Base-by-base conservation (phyloP, 2,113 vertebrate genomes). In the Propithecus coquereli region DNA sequence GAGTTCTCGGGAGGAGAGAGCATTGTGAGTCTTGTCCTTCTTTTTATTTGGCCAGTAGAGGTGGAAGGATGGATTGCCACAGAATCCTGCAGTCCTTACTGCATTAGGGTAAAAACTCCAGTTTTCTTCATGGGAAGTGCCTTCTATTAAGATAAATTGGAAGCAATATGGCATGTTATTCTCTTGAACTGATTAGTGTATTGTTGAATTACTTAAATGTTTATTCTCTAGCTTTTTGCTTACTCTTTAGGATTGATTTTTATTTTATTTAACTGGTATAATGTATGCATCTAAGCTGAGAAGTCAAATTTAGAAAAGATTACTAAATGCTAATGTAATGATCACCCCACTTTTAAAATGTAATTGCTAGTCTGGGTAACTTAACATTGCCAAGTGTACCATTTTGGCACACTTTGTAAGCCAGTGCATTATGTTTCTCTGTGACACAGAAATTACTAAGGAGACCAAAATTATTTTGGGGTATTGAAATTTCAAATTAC, bases 51-150 rank as follows among this genome's bases (percentile, higher is more conserved):
- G 99, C 99, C 99, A 99, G 97, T 99, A 99, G 92, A 99, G 99
- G 95, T 99, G 99, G 98, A 99, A 99, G n/a, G 99, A 99, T 16
- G 99, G 99, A 97, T 99, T 99, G 95, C 99, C 99, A 97, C 99
- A 99, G 98, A 99, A 99, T 61, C 99, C 99, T 34, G 99, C 99
- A 40, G 99, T 99, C 89, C 99, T 99, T 61, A 99, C 99, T 34
- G 99, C 99, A 87, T 99, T 99, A 34, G 99, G 99, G 96, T 99
- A 99, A 98, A 99, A 99, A 94, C 99, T 99, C 99, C 99, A 99
- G 97, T 99, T 99, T 98, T 99, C 99, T 98, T 99, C 99, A 73
- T 99, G 99, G 88, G 99, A 99, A 80, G 98, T 98, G 18, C 99
- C 99, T 98, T 99, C 99, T 99, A 97, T 98, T 93, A 96, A 92